Conservation (phyloP, 2,797 vertebrate species). For the Sebastiscus albofasciatus region DNA sequence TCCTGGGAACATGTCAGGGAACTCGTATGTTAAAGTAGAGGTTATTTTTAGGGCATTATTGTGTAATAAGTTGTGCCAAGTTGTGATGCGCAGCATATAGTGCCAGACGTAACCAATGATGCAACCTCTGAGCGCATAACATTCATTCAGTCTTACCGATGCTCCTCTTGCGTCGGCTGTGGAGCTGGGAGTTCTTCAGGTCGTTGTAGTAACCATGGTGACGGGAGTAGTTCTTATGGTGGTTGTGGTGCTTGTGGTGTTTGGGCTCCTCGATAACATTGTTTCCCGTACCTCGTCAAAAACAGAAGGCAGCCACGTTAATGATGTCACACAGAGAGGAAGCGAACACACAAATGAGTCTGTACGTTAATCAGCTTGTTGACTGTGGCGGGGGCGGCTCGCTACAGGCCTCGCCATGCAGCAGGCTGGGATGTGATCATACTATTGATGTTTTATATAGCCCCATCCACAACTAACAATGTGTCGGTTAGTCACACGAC, state of each 20-base stretch:
- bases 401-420: conserved; percentile 31
- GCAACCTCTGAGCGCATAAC: conserved; percentile 15
- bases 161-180: conserved; percentile 92
- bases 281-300: conserved; percentile 82
- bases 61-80: conserved; percentile 14
- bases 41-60: conserved; percentile 48
- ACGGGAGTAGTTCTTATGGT: conserved; percentile 84
- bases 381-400: conserved; percentile 36
- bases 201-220: conserved; percentile 83
- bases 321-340: conserved; percentile 58
- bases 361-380: conserved; percentile 18
- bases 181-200: conserved; percentile 89
- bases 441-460: conserved; percentile 55
- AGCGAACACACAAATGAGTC: conserved; percentile 15
- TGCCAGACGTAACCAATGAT: conserved; percentile 30
- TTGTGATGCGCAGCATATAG: conserved; percentile 17
- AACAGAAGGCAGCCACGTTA: conserved; percentile 74
- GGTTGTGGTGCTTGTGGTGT: conserved; percentile 81
- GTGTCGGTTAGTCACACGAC: conserved; percentile 55
- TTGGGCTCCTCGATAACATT: conserved; percentile 90
- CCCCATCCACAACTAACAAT: conserved; percentile 65
- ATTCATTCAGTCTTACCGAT: conserved; percentile 85
- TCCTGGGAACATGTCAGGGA: conserved; percentile 41
- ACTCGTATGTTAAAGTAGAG: conserved; percentile 17
- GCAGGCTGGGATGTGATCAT: conserved; percentile 29